Base-by-base conservation (phyloP, 1,140 invertebrate species). In the Caerostris darwini region DNA sequence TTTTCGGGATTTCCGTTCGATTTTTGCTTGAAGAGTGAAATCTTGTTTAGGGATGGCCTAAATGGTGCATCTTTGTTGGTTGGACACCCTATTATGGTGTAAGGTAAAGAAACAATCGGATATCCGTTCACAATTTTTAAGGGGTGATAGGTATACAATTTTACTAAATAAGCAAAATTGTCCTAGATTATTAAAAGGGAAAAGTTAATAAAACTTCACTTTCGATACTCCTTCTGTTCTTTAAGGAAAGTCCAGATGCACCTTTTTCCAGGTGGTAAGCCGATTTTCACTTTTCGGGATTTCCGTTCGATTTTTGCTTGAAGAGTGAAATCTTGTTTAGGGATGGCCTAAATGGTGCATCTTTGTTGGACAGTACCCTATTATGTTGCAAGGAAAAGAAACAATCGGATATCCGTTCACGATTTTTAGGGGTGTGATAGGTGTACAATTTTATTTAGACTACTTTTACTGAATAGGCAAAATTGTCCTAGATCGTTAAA, bases 1-100 rank as follows among this genome's bases (percentile, higher is more conserved):
- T 58, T 58, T 83, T 53, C 69, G 89, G 34, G 89, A 90, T 77
- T 81, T 90, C 89, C 89, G 89, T 90, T 90, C 89, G 89, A 90
- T 50, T 77, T 64, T 77, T 77, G 34, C 34, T 12, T 50, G 71
- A 77, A 50, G 19, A 87, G 34, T 87, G 54, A 77, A 77, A 77
- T 77, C 53, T 53, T 12, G 34, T 77, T 77, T 7, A 12, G 19
- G 34, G 10, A 6, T 77, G 71, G 71, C 71, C 71, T 50, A 34
- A 19, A 77, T 77, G 71, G 50, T 53, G 69, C 19, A 34, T 19
- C 19, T 50, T 71, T 77, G 12, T 34, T 50, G 71, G 71, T 77
- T 34, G 71, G 34, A 12, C 34, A 14, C 10, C 34, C 12, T 53
- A 12, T 53, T 77, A 8, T 5, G 71, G 10, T 77, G 34, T 3